Conservation (phyloP, 2,113 vertebrate species). For the Actinemys pallida region DNA sequence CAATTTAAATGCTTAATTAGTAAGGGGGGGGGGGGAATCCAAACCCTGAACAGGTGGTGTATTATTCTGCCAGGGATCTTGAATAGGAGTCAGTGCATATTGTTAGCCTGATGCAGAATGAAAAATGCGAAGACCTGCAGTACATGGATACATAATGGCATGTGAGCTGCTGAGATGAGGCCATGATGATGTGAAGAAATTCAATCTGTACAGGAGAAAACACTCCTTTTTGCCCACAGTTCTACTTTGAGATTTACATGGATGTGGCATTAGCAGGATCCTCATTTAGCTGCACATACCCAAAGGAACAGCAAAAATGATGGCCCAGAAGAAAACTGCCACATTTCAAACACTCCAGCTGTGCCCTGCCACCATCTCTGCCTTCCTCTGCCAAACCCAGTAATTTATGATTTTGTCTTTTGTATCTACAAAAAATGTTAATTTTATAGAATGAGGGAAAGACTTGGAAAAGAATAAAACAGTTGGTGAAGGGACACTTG, state of each 20-base stretch:
- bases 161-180: constrained; percentile 30
- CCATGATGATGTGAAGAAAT: constrained; percentile 20
- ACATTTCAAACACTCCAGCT: constrained; percentile 79
- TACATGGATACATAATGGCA: constrained; percentile 51
- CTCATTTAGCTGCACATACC: constrained; percentile 70
- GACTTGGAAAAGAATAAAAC: constrained; percentile 25
- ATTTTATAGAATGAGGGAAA: constrained; percentile 58
- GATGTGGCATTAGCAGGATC: constrained; percentile 73
- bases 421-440: constrained; percentile 74
- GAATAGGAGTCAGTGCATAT: constrained; percentile 49
- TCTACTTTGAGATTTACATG: constrained; percentile 62
- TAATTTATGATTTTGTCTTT: constrained; percentile 78
- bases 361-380: constrained; percentile 72
- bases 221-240: constrained; percentile 33
- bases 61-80: constrained; percentile 75
- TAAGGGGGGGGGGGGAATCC: background rate
- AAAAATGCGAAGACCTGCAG: constrained; percentile 56
- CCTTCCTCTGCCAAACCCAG: constrained; percentile 73
- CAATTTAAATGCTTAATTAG: constrained; percentile 76
- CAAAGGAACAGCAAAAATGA: constrained; percentile 72
- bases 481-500: constrained; percentile 34
- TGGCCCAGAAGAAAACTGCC: constrained; percentile 75
- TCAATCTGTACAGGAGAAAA: constrained; percentile 49
- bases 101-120: constrained; percentile 61
- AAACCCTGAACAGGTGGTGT: constrained; percentile 70